Base-by-base conservation (phyloP, 2,888 invertebrate genomes). In the Microctonus hyperodae region DNA sequence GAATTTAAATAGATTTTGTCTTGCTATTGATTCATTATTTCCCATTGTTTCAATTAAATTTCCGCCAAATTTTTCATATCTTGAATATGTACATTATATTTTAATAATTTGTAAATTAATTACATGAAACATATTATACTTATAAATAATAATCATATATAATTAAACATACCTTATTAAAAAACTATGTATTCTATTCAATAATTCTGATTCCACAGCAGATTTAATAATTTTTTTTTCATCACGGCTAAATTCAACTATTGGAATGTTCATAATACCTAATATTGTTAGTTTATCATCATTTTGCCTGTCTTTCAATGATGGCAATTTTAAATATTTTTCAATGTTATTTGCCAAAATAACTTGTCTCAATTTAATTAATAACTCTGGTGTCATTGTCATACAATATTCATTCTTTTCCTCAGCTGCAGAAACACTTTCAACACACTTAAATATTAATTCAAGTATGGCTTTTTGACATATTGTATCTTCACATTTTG, bases 191-290 rank as follows among this genome's bases (percentile, higher is more conserved):
- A 80, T 73, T 67, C 77, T 84, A 25, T 80, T 75, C 22, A 77
- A 72, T 40, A 85, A 67, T 44, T 79, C 70, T 22, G 70, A 70
- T 72, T 83, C 83, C 1, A 82, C 73, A 6, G 69, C 76, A 67
- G 69, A 75, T 70, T 75, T 81, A 3, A 83, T 72, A 13, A 75
- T 63, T 57, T 78, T 69, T 68, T 77, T 80, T 69, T 86, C 86
- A 59, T 79, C 73, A 51, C 77, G 79, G 60, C 70, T 81, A 28
- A 85, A 75, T 35, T 82, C 77, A 63, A 70, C 69, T 50, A 76
- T 73, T 2, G 78, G 75, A 56, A 80, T 67, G 69, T 81, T 77
- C 7, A 70, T 70, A 6, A 84, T 79, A 33, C 78, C 81, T 50
- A 83, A 70, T 23, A 82, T 48, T 6, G 57, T 76, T 55, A 75